phyloP scores from a whole-genome alignment of 1,140 invertebrate species.

The Heliconius congener region DNA sequence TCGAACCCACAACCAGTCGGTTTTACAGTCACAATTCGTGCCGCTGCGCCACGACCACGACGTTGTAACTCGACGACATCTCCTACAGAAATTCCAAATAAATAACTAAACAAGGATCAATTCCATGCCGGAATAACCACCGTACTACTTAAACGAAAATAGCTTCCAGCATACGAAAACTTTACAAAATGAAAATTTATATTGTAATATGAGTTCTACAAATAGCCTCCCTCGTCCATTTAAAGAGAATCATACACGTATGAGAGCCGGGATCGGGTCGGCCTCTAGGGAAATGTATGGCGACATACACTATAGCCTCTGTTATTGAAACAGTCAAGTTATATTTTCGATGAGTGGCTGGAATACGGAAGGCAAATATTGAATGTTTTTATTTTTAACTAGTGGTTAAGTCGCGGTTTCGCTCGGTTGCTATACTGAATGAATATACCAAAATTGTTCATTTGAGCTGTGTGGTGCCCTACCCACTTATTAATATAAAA shows the following conservation, averaged over 20 bases:
- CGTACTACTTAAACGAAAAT: neutral
- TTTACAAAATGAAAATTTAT: slow-evolving; percentile 7
- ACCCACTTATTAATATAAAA: too few relatives aligned
- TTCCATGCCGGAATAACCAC: neutral
- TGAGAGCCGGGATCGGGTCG: slow-evolving; percentile 5
- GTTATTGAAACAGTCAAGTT: slow-evolving; percentile 3
- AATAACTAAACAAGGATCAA: neutral
- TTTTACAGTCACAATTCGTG: too few relatives aligned
- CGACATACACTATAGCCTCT: neutral
- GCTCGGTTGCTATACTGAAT: too few relatives aligned
- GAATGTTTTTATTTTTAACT: neutral
- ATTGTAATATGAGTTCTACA: neutral
- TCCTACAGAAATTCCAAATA: neutral
- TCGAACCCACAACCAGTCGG: too few relatives aligned
- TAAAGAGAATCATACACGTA: slow-evolving; percentile 8
- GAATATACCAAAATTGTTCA: too few relatives aligned
- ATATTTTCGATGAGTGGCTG: slow-evolving; percentile 13
- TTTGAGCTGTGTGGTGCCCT: too few relatives aligned
- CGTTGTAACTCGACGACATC: too few relatives aligned
- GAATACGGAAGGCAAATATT: neutral
- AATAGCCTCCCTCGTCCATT: slow-evolving; percentile 6
- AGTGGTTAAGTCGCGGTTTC: too few relatives aligned
- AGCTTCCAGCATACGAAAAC: neutral
- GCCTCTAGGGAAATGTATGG: slow-evolving; percentile 11
- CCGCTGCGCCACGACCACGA: too few relatives aligned